Evolutionary conservation across 2,113 vertebrate species (phyloP), one percentile per base, ranked within the genome.

Genomic region (Mungos mungo): DNA sequence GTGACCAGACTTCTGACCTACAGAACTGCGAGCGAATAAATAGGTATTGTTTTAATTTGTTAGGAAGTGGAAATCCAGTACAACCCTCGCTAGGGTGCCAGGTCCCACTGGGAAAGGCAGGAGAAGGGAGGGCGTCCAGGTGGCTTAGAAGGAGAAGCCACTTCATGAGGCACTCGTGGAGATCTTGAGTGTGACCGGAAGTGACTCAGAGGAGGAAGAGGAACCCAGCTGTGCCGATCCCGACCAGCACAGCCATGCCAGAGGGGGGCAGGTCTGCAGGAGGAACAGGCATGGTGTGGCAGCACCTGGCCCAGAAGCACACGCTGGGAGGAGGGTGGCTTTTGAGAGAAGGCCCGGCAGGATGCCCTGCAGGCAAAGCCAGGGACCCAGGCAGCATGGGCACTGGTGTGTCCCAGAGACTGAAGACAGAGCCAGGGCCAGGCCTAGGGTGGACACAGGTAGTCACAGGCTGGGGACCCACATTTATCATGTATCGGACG

Each of bases 361-460:
- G 25, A 33, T 77, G 74, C 14, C 74, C 7, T 10, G 41, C 10
- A 27, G 77, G 85, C 60, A 50, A 25, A 88, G 72, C 66, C 5
- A 18, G 76, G 47, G 50, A 76, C 47, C 54, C 27, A 74, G 66
- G 77, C 50, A 76, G 47, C 77, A 71, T 0, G 0, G 41, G 25
- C 21, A 10, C 31, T 68, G 47, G 21, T 29, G 81, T 74, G 38
- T 65, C 57, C 2, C 9, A 35, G 54, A 45, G 33, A 9, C n/a
- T n/a, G n/a, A 68, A 96, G 93, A 88, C 2, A 11, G 31, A 88
- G 71, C 41, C 50, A 25, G n/a, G 33, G 66, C 76, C 19, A 60
- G 50, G 35, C 21, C 66, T 54, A 9, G 80, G 45, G 47, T 60
- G 13, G 29, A 88, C 31, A 11, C 2, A 68, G 82, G 63, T 13